Evolutionary conservation across 2,113 vertebrate species (phyloP).

Genomic region (Elephas maximus): DNA sequence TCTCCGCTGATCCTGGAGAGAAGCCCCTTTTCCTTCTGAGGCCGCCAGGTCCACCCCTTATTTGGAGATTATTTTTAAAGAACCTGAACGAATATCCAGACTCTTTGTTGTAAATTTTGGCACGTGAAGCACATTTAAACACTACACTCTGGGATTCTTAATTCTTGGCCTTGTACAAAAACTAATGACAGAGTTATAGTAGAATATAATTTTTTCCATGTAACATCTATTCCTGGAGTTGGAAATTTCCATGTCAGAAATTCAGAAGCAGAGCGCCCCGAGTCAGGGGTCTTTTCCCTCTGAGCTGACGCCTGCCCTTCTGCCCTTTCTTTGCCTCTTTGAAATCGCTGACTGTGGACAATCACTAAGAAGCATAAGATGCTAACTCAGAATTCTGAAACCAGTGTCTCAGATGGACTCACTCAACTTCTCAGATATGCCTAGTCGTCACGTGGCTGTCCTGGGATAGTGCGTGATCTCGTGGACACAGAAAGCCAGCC

Average conservation of each 20-base stretch:
- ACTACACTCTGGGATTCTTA: neutral
- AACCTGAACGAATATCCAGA: neutral
- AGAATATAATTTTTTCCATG: neutral
- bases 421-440: neutral
- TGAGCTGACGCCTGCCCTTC: neutral
- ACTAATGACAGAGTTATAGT: neutral
- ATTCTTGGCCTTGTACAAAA: neutral
- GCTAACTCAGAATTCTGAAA: neutral
- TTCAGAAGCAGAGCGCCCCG: neutral
- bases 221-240: neutral
- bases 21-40: neutral
- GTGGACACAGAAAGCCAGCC: neutral
- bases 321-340: neutral
- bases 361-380: neutral
- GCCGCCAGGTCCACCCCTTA: neutral
- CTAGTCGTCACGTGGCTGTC: accelerated
- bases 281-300: neutral
- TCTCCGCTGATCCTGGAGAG: neutral
- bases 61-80: neutral
- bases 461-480: accelerated
- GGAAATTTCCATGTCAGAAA: neutral
- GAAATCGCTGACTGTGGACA: neutral
- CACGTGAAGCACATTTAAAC: neutral
- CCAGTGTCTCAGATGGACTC: neutral
- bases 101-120: neutral